Percentiles rank a stretch among this genome's conserved stretches.
phyloP scores from a whole-genome alignment of 2,888 invertebrate genomes.

The Apamea sordens region DNA sequence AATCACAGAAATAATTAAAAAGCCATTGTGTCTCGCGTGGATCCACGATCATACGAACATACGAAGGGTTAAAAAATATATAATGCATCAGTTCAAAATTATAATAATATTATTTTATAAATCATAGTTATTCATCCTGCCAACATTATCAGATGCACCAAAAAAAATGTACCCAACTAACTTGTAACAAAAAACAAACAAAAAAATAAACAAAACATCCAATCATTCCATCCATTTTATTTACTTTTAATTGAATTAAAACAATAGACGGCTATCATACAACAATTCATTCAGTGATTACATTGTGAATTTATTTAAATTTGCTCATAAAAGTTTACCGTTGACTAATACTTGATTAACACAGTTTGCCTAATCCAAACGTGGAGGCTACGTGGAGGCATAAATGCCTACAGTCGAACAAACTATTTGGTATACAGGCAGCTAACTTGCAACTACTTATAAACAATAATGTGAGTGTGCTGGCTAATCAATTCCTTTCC shows the following conservation, averaged over 20 bases:
- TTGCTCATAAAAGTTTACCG: slow-evolving; percentile 2
- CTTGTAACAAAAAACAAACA: background rate
- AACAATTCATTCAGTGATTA: slow-evolving; percentile 17
- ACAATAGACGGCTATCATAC: background rate
- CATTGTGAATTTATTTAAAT: slow-evolving; percentile 13
- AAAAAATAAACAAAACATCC: background rate
- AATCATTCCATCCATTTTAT: background rate
- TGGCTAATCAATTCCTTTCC: background rate
- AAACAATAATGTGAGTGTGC: background rate
- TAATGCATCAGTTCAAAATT: background rate
- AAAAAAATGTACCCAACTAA: background rate
- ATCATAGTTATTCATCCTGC: background rate
- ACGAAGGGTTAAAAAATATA: background rate
- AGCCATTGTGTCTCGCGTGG: background rate
- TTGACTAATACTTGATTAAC: slow-evolving; percentile 36
- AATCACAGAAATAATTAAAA: background rate
- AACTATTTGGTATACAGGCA: background rate
- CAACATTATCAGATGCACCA: background rate
- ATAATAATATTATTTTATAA: background rate
- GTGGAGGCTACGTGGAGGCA: background rate
- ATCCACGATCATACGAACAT: background rate
- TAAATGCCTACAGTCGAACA: background rate
- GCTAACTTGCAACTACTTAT: too few species aligned
- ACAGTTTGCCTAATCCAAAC: slow-evolving; percentile 21
- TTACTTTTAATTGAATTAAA: slow-evolving; percentile 8